Evolutionary conservation across 2,888 invertebrate species (phyloP), one percentile per base, ranked within the genome.

Genomic region (Tanaodytes sp.): DNA sequence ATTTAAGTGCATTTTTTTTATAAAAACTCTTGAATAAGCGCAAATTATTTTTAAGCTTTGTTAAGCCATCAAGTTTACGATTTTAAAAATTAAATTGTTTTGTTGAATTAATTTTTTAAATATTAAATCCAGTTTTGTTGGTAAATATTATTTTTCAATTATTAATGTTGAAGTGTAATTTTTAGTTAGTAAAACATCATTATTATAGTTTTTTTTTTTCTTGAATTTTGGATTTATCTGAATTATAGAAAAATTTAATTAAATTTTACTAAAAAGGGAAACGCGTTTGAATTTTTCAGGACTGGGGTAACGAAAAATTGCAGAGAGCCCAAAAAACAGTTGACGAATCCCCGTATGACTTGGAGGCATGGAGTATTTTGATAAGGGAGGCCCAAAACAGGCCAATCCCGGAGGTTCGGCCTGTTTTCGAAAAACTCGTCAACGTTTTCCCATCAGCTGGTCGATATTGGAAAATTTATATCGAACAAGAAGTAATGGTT

Each of bases 401-500:
- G 72, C 91, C 91, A 69, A 93, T 95, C 46, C 94, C 94, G 59
- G 96, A 97, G 84, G 96, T 97, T 3, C 89, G 98, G 43, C 88
- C 91, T 0, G 90, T 98, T 77, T 99, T 97, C 82, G 99, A 99
- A 85, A 93, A 94, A 76, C 88, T 99, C n/a, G 94, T 99, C 0
- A 87, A 89, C 1, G 95, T 96, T 4, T 99, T 98, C 82, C 97
- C 98, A 0, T 97, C 96, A 30, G 95, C 97, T 3, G 99, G 98
- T 1, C 90, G 97, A 62, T 99, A 95, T 84, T 99, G 99, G 99
- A 97, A 97, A 87, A 95, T 98, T 76, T 99, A 97, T 86, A 97
- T 98, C 77, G 97, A 98, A 83, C 96, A 97, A 87, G 97, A 98
- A 92, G 94, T 95, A 86, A 81, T 33, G 3, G 12, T 78, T 57